A percentile compares a stretch with the other conserved stretches of the same genome.
These are phyloP conservation scores for Cladorhizidae sp. DNA, from an alignment of 37 sponge, comb jelly and placozoan species.

Conservation along the genomic window DNA sequence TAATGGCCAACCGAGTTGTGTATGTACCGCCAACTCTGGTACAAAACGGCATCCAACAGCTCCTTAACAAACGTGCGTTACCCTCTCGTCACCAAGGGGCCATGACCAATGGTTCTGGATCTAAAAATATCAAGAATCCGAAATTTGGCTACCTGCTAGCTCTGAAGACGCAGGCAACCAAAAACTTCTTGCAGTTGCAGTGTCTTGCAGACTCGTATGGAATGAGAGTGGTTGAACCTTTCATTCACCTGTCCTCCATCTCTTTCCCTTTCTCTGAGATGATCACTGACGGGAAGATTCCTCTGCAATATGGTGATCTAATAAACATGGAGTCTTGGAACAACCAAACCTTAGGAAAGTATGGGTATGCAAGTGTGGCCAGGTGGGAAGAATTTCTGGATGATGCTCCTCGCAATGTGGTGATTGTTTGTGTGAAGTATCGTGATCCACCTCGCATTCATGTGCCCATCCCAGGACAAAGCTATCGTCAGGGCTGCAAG, in stretches of 20 bases:
- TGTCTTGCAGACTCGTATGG: conserved; percentile 23
- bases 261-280: background rate
- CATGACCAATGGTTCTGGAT: too few species aligned
- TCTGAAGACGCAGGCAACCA: conserved; percentile 35
- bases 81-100: too few species aligned
- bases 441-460: conserved; percentile 24
- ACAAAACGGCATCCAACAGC: background rate
- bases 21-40: background rate
- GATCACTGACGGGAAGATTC: background rate
- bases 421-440: conserved; percentile 25
- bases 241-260: conserved; percentile 4
- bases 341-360: background rate
- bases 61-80: too few species aligned
- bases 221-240: conserved; percentile 36
- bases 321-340: conserved; percentile 23
- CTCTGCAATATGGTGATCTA: conserved; percentile 8
- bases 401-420: conserved; percentile 23
- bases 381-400: conserved; percentile 29
- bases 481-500: conserved; percentile 6
- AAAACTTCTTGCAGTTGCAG: conserved; percentile 28
- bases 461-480: conserved; percentile 15
- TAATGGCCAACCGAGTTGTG: background rate
- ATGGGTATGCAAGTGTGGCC: background rate
- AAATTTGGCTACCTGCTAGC: conserved; percentile 15
- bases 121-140: background rate